Conservation (phyloP, 1,140 invertebrate genomes). For the Thrips palmi region DNA sequence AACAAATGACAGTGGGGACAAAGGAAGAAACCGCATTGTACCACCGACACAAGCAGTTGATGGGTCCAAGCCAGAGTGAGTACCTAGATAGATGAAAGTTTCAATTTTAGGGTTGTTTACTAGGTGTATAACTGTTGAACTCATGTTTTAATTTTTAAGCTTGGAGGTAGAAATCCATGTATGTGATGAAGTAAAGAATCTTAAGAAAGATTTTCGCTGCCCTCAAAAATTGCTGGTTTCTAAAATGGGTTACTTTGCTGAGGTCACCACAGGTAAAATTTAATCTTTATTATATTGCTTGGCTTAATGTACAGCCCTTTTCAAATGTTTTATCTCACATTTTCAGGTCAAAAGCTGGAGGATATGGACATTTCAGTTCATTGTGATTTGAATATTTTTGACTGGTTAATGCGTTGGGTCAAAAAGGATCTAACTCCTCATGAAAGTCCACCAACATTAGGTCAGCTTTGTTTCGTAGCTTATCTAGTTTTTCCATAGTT, state of each 20-base stretch:
- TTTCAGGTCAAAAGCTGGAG: constrained; percentile 55
- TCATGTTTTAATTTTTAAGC: constrained; percentile 26
- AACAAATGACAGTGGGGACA: constrained; percentile 1
- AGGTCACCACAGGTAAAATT: constrained; percentile 47
- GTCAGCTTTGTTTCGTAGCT: constrained; percentile 17
- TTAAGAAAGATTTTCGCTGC: constrained; percentile 75
- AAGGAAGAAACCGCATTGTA: constrained; percentile 7
- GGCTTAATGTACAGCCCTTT: not conserved
- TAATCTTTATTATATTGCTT: constrained; percentile 14
- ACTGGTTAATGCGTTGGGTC: constrained; percentile 93
- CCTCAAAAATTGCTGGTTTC: constrained; percentile 63
- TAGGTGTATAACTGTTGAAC: constrained; percentile 10
- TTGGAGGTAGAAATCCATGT: constrained; percentile 71
- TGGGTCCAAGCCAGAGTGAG: not conserved
- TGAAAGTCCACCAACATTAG: constrained; percentile 46
- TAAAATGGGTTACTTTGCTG: constrained; percentile 90
- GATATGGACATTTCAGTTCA: constrained; percentile 94
- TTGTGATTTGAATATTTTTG: constrained; percentile 83
- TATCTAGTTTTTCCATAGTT: not conserved
- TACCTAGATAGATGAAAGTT: not conserved
- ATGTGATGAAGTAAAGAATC: constrained; percentile 68
- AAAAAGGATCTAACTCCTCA: constrained; percentile 47
- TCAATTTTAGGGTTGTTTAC: not conserved
- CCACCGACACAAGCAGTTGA: not conserved
- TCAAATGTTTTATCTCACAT: constrained; percentile 2